These are phyloP conservation scores for Cancer borealis DNA, from an alignment of 2,888 invertebrate species.

Conservation along the genomic window DNA sequence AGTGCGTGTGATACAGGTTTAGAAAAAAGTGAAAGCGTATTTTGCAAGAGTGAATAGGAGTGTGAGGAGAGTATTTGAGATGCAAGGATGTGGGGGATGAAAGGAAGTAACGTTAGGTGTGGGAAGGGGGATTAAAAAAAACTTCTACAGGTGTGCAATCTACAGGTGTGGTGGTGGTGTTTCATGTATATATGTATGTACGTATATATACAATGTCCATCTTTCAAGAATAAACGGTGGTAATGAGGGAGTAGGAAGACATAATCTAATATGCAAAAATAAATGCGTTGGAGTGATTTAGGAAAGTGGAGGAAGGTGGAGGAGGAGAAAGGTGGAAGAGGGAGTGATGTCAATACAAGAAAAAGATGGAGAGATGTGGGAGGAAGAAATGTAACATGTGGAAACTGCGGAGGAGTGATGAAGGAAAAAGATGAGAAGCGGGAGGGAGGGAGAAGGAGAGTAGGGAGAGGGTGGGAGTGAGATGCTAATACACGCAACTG, in stretches of 20 bases:
- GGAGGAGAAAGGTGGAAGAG: not conserved
- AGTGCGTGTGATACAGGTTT: not conserved
- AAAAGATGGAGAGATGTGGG: not conserved
- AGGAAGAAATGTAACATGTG: constrained; percentile 13
- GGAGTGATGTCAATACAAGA: not conserved
- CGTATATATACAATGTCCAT: not conserved
- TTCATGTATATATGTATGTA: not conserved
- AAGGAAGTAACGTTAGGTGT: not conserved
- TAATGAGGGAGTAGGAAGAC: not conserved
- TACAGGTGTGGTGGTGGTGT: not conserved
- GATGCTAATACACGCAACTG: not conserved
- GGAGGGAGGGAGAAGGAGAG: not conserved
- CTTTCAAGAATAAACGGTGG: not conserved
- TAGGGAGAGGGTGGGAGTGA: not conserved
- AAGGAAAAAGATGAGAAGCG: not conserved
- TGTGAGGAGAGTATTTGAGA: not conserved
- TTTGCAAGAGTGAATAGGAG: not conserved
- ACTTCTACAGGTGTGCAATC: not conserved
- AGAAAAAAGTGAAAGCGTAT: not conserved
- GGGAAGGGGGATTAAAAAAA: not conserved
- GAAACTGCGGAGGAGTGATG: not conserved
- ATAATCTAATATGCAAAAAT: not conserved
- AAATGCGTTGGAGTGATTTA: not conserved
- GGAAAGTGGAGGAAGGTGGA: not conserved
- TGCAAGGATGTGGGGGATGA: not conserved